Percentiles rank a stretch among this genome's conserved stretches.
These are phyloP conservation scores for Rhabdomys pumilio DNA, from an alignment of 2,797 vertebrate genomes.

Conservation along the genomic window DNA sequence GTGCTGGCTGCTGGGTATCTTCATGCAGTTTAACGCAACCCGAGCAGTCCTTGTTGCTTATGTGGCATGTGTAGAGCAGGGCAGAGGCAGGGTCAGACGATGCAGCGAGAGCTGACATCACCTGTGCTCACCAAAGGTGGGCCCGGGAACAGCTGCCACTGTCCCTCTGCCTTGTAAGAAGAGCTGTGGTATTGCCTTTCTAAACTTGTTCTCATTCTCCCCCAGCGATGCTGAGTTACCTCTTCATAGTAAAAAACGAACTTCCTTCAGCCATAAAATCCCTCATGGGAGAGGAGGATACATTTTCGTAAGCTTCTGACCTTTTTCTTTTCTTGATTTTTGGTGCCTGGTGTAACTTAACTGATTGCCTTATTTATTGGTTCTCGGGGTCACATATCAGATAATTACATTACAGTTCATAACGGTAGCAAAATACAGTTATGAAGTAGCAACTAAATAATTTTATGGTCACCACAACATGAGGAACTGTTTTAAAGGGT, in stretches of 20 bases:
- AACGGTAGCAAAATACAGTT: background rate
- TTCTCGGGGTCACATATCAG: background rate
- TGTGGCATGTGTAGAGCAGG: background rate
- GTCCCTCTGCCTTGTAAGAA: slow-evolving; percentile 19
- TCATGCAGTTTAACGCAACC: background rate
- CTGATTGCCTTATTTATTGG: background rate
- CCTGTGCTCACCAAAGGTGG: background rate
- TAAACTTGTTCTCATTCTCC: slow-evolving; percentile 83
- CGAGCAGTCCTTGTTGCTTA: slow-evolving; percentile 45
- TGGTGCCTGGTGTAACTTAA: slow-evolving; percentile 30
- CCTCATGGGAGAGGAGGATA: slow-evolving; percentile 88
- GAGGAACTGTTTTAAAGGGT: background rate
- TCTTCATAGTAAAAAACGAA: slow-evolving; percentile 93
- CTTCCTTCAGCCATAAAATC: slow-evolving; percentile 91
- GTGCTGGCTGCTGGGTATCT: background rate
- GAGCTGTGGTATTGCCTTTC: slow-evolving; percentile 74
- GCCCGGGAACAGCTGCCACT: slow-evolving; percentile 6
- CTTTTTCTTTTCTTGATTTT: slow-evolving; percentile 31
- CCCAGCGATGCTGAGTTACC: slow-evolving; percentile 92
- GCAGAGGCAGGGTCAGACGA: background rate
- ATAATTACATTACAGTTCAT: background rate
- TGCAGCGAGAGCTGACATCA: rapidly evolving
- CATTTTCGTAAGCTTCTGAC: slow-evolving; percentile 88
- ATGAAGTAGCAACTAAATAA: background rate
- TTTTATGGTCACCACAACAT: background rate